Percentiles rank a stretch among this genome's conserved stretches.
phyloP scores from a whole-genome alignment of 2,797 vertebrate genomes.

The Toxotes lorentzi region DNA sequence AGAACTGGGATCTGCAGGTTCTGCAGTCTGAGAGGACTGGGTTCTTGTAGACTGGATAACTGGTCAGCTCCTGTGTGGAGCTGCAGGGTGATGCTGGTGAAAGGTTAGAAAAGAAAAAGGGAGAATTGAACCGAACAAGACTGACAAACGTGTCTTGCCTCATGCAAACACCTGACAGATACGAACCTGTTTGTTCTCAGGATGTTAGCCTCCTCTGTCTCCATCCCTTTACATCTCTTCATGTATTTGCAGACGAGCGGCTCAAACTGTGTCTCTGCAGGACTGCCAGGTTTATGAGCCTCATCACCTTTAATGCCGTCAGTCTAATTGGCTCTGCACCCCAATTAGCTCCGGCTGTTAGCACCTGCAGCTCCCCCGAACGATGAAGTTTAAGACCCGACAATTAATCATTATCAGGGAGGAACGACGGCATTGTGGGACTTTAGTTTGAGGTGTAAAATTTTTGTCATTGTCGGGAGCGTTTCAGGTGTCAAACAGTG shows the following conservation, averaged over 20 bases:
- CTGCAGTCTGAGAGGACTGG: too few relatives aligned
- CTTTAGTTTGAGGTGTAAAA: conserved; percentile 69
- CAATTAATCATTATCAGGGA: conserved; percentile 69
- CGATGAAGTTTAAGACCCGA: conserved; percentile 62
- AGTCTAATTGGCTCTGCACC: conserved; percentile 78
- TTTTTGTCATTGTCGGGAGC: conserved; percentile 58
- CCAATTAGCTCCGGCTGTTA: conserved; percentile 83
- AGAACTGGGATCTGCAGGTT: too few relatives aligned
- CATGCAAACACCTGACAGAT: conserved; percentile 23
- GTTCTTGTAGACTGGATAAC: too few relatives aligned
- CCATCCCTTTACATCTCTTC: conserved; percentile 4
- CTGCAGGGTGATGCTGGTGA: neutral
- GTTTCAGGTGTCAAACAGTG: conserved; percentile 74
- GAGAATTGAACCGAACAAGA: neutral
- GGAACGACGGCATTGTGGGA: conserved; percentile 53
- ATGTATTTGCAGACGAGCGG: conserved; percentile 45
- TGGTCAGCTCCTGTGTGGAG: too few relatives aligned
- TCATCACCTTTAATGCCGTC: conserved; percentile 73
- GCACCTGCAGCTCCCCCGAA: conserved; percentile 77
- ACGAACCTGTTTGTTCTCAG: conserved; percentile 1
- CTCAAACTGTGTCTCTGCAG: conserved; percentile 71
- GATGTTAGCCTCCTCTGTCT: conserved; percentile 1
- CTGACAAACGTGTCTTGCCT: neutral
- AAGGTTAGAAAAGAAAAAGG: neutral
- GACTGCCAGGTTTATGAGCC: conserved; percentile 67